Percentiles rank a stretch among this genome's conserved stretches.
phyloP scores from a whole-genome alignment of 2,888 invertebrate genomes.

The Yponomeuta evonymella region DNA sequence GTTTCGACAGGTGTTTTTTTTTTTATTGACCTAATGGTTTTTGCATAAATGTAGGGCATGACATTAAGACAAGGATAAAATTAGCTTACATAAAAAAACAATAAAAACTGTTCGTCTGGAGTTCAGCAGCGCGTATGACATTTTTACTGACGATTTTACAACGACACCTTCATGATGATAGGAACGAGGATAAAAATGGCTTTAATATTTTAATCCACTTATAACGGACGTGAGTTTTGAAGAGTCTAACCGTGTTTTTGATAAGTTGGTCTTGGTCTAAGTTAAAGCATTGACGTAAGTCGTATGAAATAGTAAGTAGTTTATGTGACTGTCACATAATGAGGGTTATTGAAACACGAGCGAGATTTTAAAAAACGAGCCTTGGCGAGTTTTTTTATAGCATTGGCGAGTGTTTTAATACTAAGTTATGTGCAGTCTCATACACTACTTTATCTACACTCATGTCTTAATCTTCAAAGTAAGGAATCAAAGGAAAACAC shows the following conservation, averaged over 20 bases:
- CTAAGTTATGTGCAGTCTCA: no score
- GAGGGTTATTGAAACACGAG: no score
- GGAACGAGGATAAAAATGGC: not conserved
- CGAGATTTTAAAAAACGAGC: no score
- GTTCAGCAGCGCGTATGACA: slow-evolving; percentile 2
- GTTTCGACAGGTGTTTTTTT: not conserved
- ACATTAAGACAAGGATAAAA: not conserved
- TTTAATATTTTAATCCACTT: not conserved
- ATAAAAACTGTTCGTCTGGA: not conserved
- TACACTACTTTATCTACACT: no score
- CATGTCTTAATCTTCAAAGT: no score
- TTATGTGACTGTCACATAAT: no score
- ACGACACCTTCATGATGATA: slow-evolving; percentile 1
- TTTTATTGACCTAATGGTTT: not conserved
- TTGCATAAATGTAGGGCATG: not conserved
- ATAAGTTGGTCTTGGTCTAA: not conserved
- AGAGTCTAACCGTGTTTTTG: not conserved
- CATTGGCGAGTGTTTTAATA: no score
- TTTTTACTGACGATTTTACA: slow-evolving; percentile 8
- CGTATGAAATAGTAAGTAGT: no score
- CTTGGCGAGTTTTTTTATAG: no score
- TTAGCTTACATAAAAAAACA: not conserved
- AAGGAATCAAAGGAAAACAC: no score
- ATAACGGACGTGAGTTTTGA: not conserved
- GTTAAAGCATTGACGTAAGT: no score